Percentiles rank a stretch among this genome's conserved stretches.
These are phyloP conservation scores for Melinopterus prodromus DNA, from an alignment of 2,888 invertebrate genomes.

Conservation along the genomic window DNA sequence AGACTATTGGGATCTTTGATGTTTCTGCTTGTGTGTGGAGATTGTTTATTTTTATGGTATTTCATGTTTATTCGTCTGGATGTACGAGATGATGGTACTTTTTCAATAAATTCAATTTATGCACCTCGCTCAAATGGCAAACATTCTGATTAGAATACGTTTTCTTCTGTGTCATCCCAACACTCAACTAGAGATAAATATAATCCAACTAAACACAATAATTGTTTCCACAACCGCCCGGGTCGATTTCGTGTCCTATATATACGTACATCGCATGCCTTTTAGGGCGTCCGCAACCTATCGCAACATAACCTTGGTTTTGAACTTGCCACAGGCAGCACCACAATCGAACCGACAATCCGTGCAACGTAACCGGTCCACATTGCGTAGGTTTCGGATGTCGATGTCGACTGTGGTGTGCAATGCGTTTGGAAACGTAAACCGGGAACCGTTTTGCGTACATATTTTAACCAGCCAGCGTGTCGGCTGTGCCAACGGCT, in stretches of 20 bases:
- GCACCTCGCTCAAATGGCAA: too few species aligned
- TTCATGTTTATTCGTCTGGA: too few species aligned
- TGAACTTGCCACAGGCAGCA: constrained; percentile 40
- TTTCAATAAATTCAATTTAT: too few species aligned
- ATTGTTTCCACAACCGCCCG: neutral
- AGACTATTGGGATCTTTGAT: too few species aligned
- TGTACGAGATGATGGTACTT: too few species aligned
- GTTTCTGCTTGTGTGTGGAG: too few species aligned
- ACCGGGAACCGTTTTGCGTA: constrained; percentile 12
- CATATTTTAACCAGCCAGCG: constrained; percentile 17
- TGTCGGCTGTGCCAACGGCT: constrained; percentile 10
- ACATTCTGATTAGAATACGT: too few species aligned
- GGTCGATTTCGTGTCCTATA: neutral
- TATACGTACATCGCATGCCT: neutral
- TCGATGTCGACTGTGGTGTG: constrained; percentile 9
- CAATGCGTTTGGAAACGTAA: constrained; percentile 5
- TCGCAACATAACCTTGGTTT: constrained; percentile 47
- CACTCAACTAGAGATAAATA: too few species aligned
- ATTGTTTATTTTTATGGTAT: too few species aligned
- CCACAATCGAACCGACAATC: neutral
- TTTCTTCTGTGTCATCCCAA: too few species aligned
- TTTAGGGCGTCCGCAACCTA: constrained; percentile 43
- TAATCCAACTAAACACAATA: too few species aligned
- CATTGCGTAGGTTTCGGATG: constrained; percentile 16
- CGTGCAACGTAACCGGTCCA: constrained; percentile 4